Evolutionary conservation across 2,797 vertebrate species (phyloP).

Genomic region (Octomys mimax): DNA sequence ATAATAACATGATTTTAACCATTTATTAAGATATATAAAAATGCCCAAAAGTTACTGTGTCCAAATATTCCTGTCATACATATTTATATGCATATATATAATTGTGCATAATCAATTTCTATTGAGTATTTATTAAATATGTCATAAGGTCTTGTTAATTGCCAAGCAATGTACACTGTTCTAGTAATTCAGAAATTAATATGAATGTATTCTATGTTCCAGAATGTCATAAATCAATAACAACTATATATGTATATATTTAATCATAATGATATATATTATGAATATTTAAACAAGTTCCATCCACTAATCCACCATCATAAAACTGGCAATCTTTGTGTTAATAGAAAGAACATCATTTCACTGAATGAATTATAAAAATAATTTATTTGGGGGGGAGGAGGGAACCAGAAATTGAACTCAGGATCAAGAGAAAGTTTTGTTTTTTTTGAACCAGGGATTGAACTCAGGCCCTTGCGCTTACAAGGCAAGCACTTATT

Average conservation of each 20-base stretch:
- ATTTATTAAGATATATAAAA: background rate
- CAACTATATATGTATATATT: too few species aligned
- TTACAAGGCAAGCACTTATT: too few species aligned
- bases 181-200: background rate
- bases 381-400: too few species aligned
- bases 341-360: background rate
- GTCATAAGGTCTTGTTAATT: background rate
- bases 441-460: too few species aligned
- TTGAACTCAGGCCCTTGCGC: too few species aligned
- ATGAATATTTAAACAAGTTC: background rate
- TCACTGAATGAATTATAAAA: background rate
- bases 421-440: too few species aligned
- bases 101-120: background rate
- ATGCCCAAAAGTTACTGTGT: background rate
- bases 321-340: background rate
- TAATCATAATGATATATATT: background rate
- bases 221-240: conserved; percentile 32
- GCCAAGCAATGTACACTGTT: background rate
- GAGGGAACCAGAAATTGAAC: too few species aligned
- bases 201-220: background rate
- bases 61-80: background rate
- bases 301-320: background rate
- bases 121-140: background rate
- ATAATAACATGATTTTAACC: conserved; percentile 32
- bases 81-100: background rate